phyloP scores from a whole-genome alignment of 2,888 invertebrate genomes.

The Heliconius cydno region DNA sequence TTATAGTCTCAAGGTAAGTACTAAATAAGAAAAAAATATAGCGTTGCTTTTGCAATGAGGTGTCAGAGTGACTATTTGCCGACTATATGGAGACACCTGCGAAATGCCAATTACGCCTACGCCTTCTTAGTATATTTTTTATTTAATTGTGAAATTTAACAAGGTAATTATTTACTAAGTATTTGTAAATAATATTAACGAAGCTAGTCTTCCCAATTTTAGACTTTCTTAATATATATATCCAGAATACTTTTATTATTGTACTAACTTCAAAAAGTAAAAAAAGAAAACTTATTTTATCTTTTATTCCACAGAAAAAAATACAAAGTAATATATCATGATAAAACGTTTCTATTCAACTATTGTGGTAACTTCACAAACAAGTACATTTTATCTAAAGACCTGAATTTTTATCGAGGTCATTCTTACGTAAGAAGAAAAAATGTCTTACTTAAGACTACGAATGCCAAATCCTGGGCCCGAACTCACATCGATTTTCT shows the following conservation, averaged over 20 bases:
- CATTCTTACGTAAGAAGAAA: conserved; percentile 37
- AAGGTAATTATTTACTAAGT: conserved; percentile 13
- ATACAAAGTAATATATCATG: conserved; percentile 1
- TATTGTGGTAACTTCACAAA: conserved; percentile 26
- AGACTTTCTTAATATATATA: neutral
- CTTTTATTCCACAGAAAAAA: neutral
- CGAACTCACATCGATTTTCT: conserved; percentile 69
- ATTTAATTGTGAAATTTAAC: neutral
- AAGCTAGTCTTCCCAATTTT: neutral
- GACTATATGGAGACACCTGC: conserved; percentile 21
- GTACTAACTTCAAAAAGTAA: too few species aligned
- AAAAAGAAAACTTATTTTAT: neutral
- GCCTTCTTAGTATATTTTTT: conserved; percentile 25
- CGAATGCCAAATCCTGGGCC: conserved; percentile 54
- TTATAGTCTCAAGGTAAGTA: neutral
- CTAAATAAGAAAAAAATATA: neutral
- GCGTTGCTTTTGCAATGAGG: conserved; percentile 36
- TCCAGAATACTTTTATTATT: too few species aligned
- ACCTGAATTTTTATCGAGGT: conserved; percentile 36
- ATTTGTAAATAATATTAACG: neutral
- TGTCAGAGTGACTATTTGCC: conserved; percentile 21
- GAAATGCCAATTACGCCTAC: conserved; percentile 36
- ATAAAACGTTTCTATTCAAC: conserved; percentile 9
- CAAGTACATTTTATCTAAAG: conserved; percentile 20
- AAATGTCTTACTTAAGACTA: conserved; percentile 33